Evolutionary conservation across 2,113 vertebrate genomes (phyloP).

Genomic region (Pygoscelis adeliae): DNA sequence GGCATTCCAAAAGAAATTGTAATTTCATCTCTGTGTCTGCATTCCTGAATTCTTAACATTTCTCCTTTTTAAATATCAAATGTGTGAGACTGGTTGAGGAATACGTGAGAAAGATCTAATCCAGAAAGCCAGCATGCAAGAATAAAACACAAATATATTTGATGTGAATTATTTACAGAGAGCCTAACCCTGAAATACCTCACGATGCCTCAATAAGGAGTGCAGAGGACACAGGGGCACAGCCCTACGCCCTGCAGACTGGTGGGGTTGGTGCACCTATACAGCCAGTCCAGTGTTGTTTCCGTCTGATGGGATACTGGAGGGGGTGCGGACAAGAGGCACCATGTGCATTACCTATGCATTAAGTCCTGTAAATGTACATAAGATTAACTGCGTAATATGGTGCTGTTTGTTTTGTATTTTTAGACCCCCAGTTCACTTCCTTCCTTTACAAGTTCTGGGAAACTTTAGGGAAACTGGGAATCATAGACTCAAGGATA

Average conservation of each 20-base stretch:
- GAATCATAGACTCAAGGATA: background rate
- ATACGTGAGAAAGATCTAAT: constrained; percentile 54
- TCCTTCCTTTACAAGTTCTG: background rate
- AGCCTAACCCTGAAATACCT: background rate
- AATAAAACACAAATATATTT: background rate
- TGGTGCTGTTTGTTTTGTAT: background rate
- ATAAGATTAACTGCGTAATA: background rate
- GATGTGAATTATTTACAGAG: background rate
- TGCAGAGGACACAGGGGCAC: background rate
- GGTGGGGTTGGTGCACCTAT: background rate
- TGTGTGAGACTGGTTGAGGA: constrained; percentile 43
- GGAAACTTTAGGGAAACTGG: background rate
- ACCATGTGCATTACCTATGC: background rate
- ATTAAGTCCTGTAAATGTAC: background rate
- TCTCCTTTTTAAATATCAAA: constrained; percentile 69
- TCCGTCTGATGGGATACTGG: background rate
- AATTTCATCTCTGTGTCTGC: constrained; percentile 82
- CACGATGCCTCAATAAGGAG: background rate
- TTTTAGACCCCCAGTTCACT: background rate
- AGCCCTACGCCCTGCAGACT: background rate
- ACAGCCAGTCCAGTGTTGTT: background rate
- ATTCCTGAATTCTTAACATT: constrained; percentile 88
- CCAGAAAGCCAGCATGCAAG: constrained; percentile 1
- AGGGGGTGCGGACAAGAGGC: background rate
- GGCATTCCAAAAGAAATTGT: constrained; percentile 81